Conservation (phyloP, 2,797 vertebrate species). For the Malacoctenus gilli region DNA sequence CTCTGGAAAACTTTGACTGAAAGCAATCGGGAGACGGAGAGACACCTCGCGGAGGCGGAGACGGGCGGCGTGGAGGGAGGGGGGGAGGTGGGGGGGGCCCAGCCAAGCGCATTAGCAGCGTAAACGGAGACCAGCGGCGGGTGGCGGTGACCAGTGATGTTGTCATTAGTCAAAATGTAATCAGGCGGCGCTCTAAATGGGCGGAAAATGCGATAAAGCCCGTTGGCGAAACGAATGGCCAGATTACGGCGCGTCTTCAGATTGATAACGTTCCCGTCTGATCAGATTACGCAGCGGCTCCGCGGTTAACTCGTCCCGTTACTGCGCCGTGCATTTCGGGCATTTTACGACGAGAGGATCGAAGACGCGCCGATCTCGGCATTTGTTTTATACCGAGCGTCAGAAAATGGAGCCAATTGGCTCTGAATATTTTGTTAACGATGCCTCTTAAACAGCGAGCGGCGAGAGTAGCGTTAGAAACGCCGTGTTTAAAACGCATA, state of each 20-base stretch:
- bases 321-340: no score
- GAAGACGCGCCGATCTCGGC: no score
- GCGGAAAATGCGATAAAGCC: constrained; percentile 43
- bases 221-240: constrained; percentile 47
- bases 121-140: constrained; percentile 30
- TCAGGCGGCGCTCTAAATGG: constrained; percentile 45
- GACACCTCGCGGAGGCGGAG: neutral
- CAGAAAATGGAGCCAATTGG: no score
- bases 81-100: constrained; percentile 6
- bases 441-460: no score
- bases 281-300: constrained; percentile 17
- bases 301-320: no score
- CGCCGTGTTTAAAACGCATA: no score
- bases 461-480: no score
- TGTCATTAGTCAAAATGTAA: constrained; percentile 52
- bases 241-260: constrained; percentile 46
- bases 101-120: constrained; percentile 18
- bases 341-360: no score
- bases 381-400: no score
- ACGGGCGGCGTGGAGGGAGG: neutral
- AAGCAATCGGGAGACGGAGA: constrained; percentile 21
- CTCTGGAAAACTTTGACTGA: constrained; percentile 42
- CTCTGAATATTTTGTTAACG: no score
- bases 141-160: constrained; percentile 11
- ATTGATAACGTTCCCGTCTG: constrained; percentile 42